Conservation (phyloP, 1,140 invertebrate genomes). For the Trichonephila inaurata region DNA sequence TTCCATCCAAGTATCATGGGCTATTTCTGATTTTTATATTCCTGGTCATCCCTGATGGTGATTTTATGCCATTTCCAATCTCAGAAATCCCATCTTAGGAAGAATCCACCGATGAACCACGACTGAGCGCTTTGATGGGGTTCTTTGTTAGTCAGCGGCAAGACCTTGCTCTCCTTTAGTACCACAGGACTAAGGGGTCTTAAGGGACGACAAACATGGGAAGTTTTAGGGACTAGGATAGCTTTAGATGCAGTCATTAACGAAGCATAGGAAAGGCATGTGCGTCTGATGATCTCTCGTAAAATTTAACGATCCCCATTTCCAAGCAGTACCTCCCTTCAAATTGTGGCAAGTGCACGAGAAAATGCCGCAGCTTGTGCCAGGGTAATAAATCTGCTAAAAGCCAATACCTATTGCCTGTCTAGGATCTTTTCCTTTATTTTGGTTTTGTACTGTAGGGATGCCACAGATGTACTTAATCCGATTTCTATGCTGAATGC, state of each 20-base stretch:
- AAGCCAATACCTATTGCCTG: conserved; percentile 67
- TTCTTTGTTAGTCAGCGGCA: conserved; percentile 68
- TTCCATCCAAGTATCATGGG: not conserved
- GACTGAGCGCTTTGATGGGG: conserved; percentile 68
- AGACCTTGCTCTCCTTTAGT: conserved; percentile 50
- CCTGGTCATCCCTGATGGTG: conserved; percentile 58
- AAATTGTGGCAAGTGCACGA: conserved; percentile 70
- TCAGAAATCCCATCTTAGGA: conserved; percentile 37
- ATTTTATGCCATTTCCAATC: conserved; percentile 75
- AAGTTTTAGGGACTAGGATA: conserved; percentile 66
- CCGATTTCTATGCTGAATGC: not conserved
- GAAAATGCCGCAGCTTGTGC: conserved; percentile 67
- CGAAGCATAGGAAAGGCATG: conserved; percentile 68
- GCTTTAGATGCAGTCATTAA: conserved; percentile 74
- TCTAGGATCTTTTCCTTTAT: conserved; percentile 9
- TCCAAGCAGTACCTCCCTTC: conserved; percentile 62
- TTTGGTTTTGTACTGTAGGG: not conserved
- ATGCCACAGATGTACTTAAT: not conserved
- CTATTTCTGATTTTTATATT: conserved; percentile 71
- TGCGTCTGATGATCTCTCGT: conserved; percentile 71
- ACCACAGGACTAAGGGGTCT: conserved; percentile 45
- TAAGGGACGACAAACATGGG: conserved; percentile 59
- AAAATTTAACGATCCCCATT: conserved; percentile 74
- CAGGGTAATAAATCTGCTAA: conserved; percentile 64
- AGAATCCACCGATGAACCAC: conserved; percentile 38